phyloP scores from a whole-genome alignment of 2,888 invertebrate species.

The Cataglyphis albicans region DNA sequence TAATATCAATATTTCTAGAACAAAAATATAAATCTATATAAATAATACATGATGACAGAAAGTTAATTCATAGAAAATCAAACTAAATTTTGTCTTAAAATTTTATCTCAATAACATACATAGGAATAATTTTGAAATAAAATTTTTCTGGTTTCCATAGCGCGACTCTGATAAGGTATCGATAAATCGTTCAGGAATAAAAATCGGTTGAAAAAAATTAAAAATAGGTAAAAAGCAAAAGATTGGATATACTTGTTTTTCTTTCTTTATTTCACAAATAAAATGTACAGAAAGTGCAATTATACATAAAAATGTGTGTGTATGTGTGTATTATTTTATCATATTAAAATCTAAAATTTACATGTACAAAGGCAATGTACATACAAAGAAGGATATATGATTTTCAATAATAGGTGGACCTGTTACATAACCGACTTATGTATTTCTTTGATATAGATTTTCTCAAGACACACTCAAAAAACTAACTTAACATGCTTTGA shows the following conservation, averaged over 20 bases:
- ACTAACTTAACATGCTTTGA: conserved; percentile 62
- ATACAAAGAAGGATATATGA: conserved; percentile 47
- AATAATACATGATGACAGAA: conserved; percentile 20
- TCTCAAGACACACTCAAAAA: conserved; percentile 22
- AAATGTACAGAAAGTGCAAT: conserved; percentile 80
- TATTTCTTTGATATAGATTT: conserved; percentile 3
- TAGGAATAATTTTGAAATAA: conserved; percentile 54
- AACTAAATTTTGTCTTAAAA: neutral
- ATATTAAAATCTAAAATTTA: conserved; percentile 58
- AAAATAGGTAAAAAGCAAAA: conserved; percentile 79
- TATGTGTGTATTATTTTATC: conserved; percentile 48
- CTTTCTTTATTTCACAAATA: conserved; percentile 81
- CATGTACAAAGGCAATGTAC: conserved; percentile 68
- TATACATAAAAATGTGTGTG: conserved; percentile 78
- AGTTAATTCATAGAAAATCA: neutral
- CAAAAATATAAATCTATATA: conserved; percentile 63
- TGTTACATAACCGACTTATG: neutral
- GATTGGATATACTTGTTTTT: conserved; percentile 70
- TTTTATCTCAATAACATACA: conserved; percentile 58
- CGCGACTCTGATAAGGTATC: neutral
- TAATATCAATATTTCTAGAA: neutral
- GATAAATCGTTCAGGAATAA: conserved; percentile 62
- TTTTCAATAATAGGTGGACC: conserved; percentile 18
- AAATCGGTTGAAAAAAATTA: conserved; percentile 83
- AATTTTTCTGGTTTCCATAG: neutral